These are phyloP conservation scores for Acanthiza pusilla DNA, from an alignment of 2,797 vertebrate species.

Conservation along the genomic window DNA sequence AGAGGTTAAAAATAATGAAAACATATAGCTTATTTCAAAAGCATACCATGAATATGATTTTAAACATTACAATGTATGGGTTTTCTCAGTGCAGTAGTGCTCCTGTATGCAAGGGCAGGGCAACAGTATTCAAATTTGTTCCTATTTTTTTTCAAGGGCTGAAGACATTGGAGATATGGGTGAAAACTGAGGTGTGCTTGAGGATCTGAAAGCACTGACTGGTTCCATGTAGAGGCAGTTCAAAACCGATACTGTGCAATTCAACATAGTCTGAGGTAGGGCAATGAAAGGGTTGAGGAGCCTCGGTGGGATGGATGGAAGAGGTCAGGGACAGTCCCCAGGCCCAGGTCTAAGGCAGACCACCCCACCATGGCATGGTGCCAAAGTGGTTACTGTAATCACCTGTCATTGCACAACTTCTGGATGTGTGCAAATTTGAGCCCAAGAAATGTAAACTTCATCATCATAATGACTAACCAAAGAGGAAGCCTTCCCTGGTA, in stretches of 20 bases:
- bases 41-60: not conserved
- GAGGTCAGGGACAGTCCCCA: too few species aligned
- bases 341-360: accelerated
- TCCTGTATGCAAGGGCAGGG: not conserved
- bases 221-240: not conserved
- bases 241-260: not conserved
- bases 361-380: accelerated
- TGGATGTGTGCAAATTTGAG: not conserved
- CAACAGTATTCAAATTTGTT: not conserved
- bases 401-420: not conserved
- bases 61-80: not conserved
- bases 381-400: not conserved
- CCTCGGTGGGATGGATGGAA: not conserved
- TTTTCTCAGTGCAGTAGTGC: not conserved
- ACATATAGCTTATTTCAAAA: not conserved
- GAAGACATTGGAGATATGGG: not conserved
- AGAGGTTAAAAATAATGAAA: not conserved
- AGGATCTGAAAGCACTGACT: not conserved
- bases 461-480: not conserved
- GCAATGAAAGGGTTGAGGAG: not conserved
- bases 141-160: not conserved
- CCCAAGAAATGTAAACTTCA: not conserved
- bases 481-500: not conserved
- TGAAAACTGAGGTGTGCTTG: not conserved
- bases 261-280: not conserved